Percentiles rank a stretch among this genome's conserved stretches.
Evolutionary conservation across 2,113 vertebrate species (phyloP).

Genomic region (Condylura cristata): DNA sequence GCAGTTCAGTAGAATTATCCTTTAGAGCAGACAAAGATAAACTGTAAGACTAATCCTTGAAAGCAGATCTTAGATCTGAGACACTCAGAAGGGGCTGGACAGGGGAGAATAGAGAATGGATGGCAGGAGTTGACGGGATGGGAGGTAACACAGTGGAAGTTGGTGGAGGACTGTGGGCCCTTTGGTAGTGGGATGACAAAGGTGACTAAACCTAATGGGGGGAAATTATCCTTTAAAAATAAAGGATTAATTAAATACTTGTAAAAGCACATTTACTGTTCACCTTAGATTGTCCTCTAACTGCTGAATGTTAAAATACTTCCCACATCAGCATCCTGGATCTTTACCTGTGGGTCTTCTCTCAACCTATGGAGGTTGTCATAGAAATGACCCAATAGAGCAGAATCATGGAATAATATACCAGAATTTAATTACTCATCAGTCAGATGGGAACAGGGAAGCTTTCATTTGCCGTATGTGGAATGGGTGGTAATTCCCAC

Average conservation of each 20-base stretch:
- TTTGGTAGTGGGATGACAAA: no score
- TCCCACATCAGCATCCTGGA: background rate
- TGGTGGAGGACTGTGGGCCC: no score
- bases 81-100: no score
- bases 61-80: no score
- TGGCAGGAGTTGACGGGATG: no score
- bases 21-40: background rate
- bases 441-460: background rate
- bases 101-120: no score
- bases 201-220: no score
- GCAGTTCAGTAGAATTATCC: background rate
- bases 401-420: background rate
- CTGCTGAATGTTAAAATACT: background rate
- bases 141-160: no score
- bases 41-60: no score
- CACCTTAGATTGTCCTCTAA: background rate
- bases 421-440: background rate
- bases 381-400: background rate
- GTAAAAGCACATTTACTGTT: background rate
- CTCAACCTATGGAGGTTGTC: background rate
- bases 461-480: background rate
- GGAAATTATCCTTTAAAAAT: no score
- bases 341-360: background rate
- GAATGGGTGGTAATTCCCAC: background rate
- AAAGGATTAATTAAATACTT: background rate